Evolutionary conservation across 2,888 invertebrate species (phyloP), one percentile per base, ranked within the genome.

Genomic region (Leptinotarsa peninsularis): DNA sequence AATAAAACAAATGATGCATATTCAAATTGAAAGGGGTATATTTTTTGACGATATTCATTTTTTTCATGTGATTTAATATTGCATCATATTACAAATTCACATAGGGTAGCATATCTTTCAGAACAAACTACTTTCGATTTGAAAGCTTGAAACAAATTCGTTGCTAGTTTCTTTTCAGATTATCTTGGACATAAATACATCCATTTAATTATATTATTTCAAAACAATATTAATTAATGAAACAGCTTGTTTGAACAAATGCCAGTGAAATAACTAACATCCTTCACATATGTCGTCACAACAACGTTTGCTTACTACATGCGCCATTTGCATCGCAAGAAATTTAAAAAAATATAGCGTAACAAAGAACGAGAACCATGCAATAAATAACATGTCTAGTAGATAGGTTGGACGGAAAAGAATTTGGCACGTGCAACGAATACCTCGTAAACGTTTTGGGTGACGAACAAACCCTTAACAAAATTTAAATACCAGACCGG

Each of bases 331-430:
- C 27, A 13, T 63, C 63, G 63, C 17, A 5, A 10, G 43, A 63
- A 63, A 63, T 63, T 63, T 27, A 43, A 63, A 18, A 63, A 63
- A 63, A 43, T 43, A 63, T 33, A 33, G 63, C 63, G 63, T 17
- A 63, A 63, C 63, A 63, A 63, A n/a, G 63, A 63, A 43, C 63
- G 63, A 63, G n/a, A 63, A 63, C 63, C 27, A 63, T 33, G 63
- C 63, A 63, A 63, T 63, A 63, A 63, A 63, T 63, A 63, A 63
- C 63, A 63, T 27, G 63, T 63, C 43, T 63, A 43, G 63, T 63
- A 43, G 60, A 60, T 60, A 21, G 23, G 21, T 21, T 60, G 14
- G 21, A 63, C 63, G 63, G 17, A 63, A 33, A 63, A 63, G 63
- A 63, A 63, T 63, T 63, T 63, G 63, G 63, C 63, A n/a, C 43